A percentile compares a stretch with the other conserved stretches of the same genome.
Evolutionary conservation across 2,888 invertebrate species (phyloP).

Genomic region (Allygus modestus): DNA sequence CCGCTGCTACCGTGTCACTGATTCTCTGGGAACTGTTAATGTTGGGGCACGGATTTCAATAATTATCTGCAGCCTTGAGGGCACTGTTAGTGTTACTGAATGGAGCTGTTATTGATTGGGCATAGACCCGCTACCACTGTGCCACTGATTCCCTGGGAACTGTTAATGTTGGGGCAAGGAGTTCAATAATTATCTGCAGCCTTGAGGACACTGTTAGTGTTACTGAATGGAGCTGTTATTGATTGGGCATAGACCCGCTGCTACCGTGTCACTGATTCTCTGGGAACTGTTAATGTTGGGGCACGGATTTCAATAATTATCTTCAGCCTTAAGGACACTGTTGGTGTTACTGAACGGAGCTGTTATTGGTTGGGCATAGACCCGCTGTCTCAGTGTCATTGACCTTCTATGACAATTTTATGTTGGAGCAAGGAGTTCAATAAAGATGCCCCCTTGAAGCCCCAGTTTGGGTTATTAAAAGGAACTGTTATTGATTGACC

Average conservation of each 20-base stretch:
- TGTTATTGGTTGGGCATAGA: neutral
- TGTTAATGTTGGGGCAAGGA: constrained; percentile 14
- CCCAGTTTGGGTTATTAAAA: constrained; percentile 16
- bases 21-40: neutral
- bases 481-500: neutral
- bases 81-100: constrained; percentile 22
- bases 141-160: neutral
- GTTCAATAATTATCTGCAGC: constrained; percentile 55
- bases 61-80: constrained; percentile 52
- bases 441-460: constrained; percentile 47
- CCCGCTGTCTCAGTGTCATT: neutral
- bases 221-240: neutral
- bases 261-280: neutral
- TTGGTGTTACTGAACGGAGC: constrained; percentile 1
- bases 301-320: constrained; percentile 53
- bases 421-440: constrained; percentile 34
- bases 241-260: neutral
- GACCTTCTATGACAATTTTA: neutral
- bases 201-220: constrained; percentile 45
- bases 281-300: neutral
- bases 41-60: constrained; percentile 41
- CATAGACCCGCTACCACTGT: neutral
- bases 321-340: constrained; percentile 43
- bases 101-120: neutral
- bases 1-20: neutral